Evolutionary conservation across 1,140 invertebrate genomes (phyloP).

Genomic region (Drosophila sechellia): DNA sequence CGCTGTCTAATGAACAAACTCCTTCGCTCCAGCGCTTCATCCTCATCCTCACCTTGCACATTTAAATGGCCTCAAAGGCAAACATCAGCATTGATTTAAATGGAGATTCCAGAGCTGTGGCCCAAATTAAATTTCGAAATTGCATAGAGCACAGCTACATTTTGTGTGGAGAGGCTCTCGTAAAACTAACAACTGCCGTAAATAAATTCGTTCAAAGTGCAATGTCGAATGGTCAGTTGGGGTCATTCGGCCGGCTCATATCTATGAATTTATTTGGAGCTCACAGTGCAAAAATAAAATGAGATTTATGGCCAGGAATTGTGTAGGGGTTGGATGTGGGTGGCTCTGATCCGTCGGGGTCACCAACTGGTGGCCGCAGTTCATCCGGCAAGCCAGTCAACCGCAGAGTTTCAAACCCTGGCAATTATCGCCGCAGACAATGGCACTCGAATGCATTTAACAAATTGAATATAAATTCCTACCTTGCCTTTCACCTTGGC

Average conservation of each 20-base stretch:
- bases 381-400: constrained; percentile 13
- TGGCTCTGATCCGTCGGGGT: constrained; percentile 5
- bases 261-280: constrained; percentile 47
- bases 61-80: constrained; percentile 12
- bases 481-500: constrained; percentile 1
- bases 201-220: constrained; percentile 28
- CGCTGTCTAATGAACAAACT: constrained; percentile 5
- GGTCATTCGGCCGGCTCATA: constrained; percentile 33
- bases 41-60: background rate
- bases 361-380: constrained; percentile 12
- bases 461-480: constrained; percentile 59
- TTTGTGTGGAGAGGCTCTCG: constrained; percentile 8
- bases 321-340: background rate
- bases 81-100: constrained; percentile 7
- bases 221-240: constrained; percentile 11
- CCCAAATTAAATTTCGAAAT: constrained; percentile 32
- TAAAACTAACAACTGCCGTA: constrained; percentile 12
- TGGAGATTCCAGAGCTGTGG: background rate
- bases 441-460: constrained; percentile 54
- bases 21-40: background rate
- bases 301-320: constrained; percentile 27
- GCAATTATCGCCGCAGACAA: constrained; percentile 40
- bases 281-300: constrained; percentile 30
- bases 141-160: background rate
- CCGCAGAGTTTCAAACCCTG: constrained; percentile 15